Evolutionary conservation across 2,113 vertebrate species (phyloP).

Genomic region (Dinomys branickii): DNA sequence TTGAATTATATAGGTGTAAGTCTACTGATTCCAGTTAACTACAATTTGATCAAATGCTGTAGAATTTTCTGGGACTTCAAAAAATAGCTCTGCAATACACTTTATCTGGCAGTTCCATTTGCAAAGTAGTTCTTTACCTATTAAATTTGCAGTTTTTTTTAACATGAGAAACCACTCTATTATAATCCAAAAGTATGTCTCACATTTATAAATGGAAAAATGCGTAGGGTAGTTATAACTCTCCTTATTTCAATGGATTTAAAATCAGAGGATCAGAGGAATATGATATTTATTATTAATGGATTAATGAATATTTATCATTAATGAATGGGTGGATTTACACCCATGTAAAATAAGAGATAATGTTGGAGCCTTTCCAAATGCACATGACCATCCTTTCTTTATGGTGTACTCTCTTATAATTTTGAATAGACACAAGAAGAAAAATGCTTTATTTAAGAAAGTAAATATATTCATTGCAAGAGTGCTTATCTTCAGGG

Average conservation of each 20-base stretch:
- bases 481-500: not conserved
- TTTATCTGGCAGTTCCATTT: constrained; percentile 64
- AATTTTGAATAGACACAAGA: not conserved
- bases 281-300: not conserved
- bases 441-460: not conserved
- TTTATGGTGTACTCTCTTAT: not conserved
- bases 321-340: not conserved
- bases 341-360: not conserved
- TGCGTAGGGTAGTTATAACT: constrained; percentile 3
- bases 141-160: constrained; percentile 46
- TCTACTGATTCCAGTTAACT: constrained; percentile 62
- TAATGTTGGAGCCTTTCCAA: not conserved
- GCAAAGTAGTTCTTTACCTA: constrained; percentile 67
- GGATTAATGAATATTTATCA: not conserved
- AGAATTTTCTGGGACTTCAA: constrained; percentile 68
- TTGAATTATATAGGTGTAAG: constrained; percentile 68
- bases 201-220: constrained; percentile 36
- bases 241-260: not conserved
- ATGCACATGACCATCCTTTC: not conserved
- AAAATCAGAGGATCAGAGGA: not conserved
- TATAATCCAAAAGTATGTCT: constrained; percentile 17
- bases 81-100: constrained; percentile 68
- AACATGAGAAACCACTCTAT: constrained; percentile 8
- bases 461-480: not conserved
- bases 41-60: constrained; percentile 63